Evolutionary conservation across 2,113 vertebrate genomes (phyloP).

Genomic region (Calidris pygmaea): DNA sequence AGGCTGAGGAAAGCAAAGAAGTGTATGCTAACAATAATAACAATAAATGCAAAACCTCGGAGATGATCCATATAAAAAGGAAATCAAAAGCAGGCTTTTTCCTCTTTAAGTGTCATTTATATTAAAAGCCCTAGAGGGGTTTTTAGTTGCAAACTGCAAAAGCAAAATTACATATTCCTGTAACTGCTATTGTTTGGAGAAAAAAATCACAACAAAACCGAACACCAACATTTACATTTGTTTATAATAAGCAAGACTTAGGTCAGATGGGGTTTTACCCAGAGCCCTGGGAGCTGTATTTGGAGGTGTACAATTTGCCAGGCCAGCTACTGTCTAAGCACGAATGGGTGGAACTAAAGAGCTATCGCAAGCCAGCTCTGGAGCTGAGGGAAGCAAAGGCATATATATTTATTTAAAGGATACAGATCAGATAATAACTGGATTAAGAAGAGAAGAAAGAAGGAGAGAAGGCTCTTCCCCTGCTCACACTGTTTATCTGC

Average conservation of each 20-base stretch:
- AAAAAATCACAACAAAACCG: neutral
- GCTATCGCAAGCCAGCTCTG: neutral
- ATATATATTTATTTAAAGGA: slow-evolving; percentile 18
- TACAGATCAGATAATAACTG: slow-evolving; percentile 19
- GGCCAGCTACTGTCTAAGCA: neutral
- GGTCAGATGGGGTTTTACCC: neutral
- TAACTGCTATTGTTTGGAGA: neutral
- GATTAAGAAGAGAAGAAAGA: slow-evolving; percentile 1
- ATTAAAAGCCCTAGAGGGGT: neutral
- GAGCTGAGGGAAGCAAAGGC: neutral
- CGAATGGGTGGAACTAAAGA: neutral
- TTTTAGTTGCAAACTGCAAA: neutral
- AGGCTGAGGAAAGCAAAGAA: slow-evolving; percentile 8
- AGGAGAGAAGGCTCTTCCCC: neutral
- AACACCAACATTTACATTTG: neutral
- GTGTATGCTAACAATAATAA: neutral
- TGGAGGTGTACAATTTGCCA: neutral
- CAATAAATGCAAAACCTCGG: neutral
- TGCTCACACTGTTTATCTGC: neutral
- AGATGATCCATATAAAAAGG: neutral
- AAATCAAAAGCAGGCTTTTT: slow-evolving; percentile 1
- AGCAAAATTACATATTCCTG: slow-evolving; percentile 7
- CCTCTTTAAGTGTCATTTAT: neutral
- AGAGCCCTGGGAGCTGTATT: neutral
- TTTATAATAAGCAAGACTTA: neutral